These are phyloP conservation scores for Drosophila birchii DNA, from an alignment of 2,888 invertebrate genomes.

Conservation along the genomic window DNA sequence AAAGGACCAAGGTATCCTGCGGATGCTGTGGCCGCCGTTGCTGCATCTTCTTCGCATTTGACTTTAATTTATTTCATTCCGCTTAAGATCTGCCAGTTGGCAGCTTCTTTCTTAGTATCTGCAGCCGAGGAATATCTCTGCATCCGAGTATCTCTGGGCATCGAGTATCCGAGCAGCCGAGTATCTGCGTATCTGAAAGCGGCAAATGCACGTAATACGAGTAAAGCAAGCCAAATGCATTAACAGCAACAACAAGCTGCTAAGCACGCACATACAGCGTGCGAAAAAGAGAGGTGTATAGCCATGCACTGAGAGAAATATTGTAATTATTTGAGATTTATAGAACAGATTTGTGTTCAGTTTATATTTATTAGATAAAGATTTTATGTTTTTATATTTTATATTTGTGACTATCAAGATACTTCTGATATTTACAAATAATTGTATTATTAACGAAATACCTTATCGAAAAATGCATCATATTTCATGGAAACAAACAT, in stretches of 20 bases:
- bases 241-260: constrained; percentile 56
- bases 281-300: constrained; percentile 19
- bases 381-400: not conserved
- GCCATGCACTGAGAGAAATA: not conserved
- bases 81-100: constrained; percentile 44
- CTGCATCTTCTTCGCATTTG: constrained; percentile 7
- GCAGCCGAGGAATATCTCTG: constrained; percentile 7
- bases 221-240: constrained; percentile 79
- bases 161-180: constrained; percentile 30
- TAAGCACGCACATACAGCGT: constrained; percentile 23
- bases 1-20: constrained; percentile 41
- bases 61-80: constrained; percentile 46
- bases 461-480: too few species aligned
- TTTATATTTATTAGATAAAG: not conserved
- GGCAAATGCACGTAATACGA: constrained; percentile 80
- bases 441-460: too few species aligned
- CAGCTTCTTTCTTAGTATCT: constrained; percentile 17
- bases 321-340: not conserved
- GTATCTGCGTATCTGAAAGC: constrained; percentile 45
- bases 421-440: too few species aligned
- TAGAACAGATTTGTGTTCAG: too few species aligned
- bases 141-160: constrained; percentile 18
- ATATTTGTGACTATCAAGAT: too few species aligned
- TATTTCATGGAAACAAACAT: too few species aligned
- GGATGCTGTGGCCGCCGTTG: constrained; percentile 8